Evolutionary conservation across 2,888 invertebrate species (phyloP).

Genomic region (Frankliniella intonsa): DNA sequence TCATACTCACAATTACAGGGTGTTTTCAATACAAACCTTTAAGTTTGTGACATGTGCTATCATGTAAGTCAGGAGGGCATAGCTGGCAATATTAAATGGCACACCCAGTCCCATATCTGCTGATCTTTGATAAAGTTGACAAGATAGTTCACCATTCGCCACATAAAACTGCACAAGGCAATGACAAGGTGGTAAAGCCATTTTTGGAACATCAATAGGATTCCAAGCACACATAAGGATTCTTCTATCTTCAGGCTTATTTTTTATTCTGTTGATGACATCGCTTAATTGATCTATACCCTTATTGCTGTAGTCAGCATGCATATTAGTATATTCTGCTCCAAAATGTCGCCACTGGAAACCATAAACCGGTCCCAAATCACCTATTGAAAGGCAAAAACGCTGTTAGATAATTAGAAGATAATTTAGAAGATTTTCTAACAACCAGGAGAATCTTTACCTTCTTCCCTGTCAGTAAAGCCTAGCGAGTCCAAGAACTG

Average conservation of each 20-base stretch:
- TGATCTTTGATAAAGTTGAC: conserved; percentile 91
- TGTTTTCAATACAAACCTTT: conserved; percentile 53
- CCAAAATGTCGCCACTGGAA: conserved; percentile 99
- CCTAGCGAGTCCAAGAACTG: conserved; percentile 83
- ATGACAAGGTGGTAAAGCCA: conserved; percentile 98
- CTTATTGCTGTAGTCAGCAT: conserved; percentile 72
- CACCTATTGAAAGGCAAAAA: conserved; percentile 53
- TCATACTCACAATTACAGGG: background rate
- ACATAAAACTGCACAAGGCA: conserved; percentile 94
- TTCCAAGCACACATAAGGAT: conserved; percentile 96
- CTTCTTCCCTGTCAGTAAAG: conserved; percentile 78
- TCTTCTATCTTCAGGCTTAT: conserved; percentile 78
- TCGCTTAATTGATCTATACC: conserved; percentile 87
- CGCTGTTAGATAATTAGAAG: conserved; percentile 8
- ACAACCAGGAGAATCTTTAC: conserved; percentile 44
- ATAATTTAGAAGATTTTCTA: background rate
- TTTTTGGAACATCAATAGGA: conserved; percentile 75
- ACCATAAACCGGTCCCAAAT: conserved; percentile 94
- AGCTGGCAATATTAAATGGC: conserved; percentile 97
- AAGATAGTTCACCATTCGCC: conserved; percentile 73
- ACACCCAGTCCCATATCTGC: conserved; percentile 98
- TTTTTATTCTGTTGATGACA: conserved; percentile 74
- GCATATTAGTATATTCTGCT: conserved; percentile 76
- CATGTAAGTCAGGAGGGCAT: conserved; percentile 90
- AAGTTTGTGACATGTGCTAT: conserved; percentile 90